A percentile compares a stretch with the other conserved stretches of the same genome.
These are phyloP conservation scores for Drosophila mayri DNA, from an alignment of 1,140 invertebrate species.

Conservation along the genomic window DNA sequence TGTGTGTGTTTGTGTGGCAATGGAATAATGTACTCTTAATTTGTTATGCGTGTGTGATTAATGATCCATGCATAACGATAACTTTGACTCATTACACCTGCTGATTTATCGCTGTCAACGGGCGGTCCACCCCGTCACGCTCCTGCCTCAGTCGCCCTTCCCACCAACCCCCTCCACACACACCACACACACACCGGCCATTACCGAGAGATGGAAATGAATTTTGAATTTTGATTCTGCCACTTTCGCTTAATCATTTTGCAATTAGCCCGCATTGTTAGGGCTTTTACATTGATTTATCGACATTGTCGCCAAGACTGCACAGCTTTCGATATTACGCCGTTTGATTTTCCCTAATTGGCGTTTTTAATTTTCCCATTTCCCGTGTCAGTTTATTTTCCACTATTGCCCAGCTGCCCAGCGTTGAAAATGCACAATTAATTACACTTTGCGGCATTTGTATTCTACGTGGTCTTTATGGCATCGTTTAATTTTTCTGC, in stretches of 20 bases:
- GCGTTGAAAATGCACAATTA: constrained; percentile 63
- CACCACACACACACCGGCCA: neutral
- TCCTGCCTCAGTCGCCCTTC: neutral
- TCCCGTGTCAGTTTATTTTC: constrained; percentile 37
- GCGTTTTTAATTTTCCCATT: constrained; percentile 25
- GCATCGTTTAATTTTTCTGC: neutral
- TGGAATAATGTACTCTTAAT: constrained; percentile 80
- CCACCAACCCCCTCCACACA: neutral
- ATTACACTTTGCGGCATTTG: constrained; percentile 51
- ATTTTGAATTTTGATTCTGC: constrained; percentile 56
- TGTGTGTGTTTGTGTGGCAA: constrained; percentile 43
- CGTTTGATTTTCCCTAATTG: constrained; percentile 17
- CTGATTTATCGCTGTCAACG: constrained; percentile 77
- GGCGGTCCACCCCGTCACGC: constrained; percentile 42
- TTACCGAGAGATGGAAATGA: constrained; percentile 29
- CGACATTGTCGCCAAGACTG: constrained; percentile 29
- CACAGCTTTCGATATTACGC: constrained; percentile 1
- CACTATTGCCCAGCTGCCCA: constrained; percentile 36
- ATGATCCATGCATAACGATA: constrained; percentile 69
- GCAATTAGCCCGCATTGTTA: constrained; percentile 60
- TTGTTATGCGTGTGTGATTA: constrained; percentile 74
- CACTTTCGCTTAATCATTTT: constrained; percentile 68
- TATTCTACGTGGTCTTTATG: constrained; percentile 11
- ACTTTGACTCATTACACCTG: constrained; percentile 76
- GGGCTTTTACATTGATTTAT: constrained; percentile 46